A percentile compares a stretch with the other conserved stretches of the same genome.
These are phyloP conservation scores for Oryzias melastigma DNA, from an alignment of 2,113 vertebrate genomes.

Conservation along the genomic window DNA sequence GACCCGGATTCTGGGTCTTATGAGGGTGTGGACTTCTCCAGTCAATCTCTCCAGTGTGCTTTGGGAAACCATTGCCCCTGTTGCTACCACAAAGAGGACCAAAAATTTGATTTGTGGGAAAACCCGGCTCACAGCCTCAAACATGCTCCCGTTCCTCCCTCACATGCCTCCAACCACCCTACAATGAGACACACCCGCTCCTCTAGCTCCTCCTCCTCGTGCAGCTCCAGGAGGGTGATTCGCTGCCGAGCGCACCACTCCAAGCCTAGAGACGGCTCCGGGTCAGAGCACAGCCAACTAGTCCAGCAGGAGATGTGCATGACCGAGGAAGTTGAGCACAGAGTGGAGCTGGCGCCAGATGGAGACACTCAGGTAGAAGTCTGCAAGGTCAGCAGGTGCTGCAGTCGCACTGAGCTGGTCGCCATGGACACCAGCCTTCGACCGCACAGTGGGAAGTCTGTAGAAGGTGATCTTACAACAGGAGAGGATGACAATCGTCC, in stretches of 20 bases:
- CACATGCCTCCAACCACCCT: constrained; percentile 28
- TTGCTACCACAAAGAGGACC: constrained; percentile 68
- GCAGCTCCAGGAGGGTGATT: constrained; percentile 71
- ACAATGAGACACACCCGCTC: constrained; percentile 60
- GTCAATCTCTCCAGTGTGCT: constrained; percentile 59
- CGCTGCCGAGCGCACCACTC: constrained; percentile 57
- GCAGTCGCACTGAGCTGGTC: constrained; percentile 58
- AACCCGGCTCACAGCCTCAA: constrained; percentile 77
- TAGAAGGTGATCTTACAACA: constrained; percentile 31
- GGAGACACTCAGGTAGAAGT: constrained; percentile 66
- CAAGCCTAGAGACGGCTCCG: constrained; percentile 35
- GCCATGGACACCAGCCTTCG: constrained; percentile 18
- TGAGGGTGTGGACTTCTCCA: constrained; percentile 70
- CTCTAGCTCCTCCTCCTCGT: constrained; percentile 75
- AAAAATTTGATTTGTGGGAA: constrained; percentile 85
- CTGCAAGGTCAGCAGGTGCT: constrained; percentile 60
- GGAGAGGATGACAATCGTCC: constrained; percentile 44
- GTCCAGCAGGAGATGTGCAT: constrained; percentile 75
- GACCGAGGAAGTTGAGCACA: constrained; percentile 66
- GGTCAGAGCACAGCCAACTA: constrained; percentile 71
- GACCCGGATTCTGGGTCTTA: constrained; percentile 76
- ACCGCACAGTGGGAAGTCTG: constrained; percentile 34
- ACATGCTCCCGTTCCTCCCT: constrained; percentile 36
- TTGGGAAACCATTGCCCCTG: constrained; percentile 64
- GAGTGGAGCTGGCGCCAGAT: constrained; percentile 55